phyloP scores from a whole-genome alignment of 2,113 vertebrate genomes.

The Ranitomeya imitator region DNA sequence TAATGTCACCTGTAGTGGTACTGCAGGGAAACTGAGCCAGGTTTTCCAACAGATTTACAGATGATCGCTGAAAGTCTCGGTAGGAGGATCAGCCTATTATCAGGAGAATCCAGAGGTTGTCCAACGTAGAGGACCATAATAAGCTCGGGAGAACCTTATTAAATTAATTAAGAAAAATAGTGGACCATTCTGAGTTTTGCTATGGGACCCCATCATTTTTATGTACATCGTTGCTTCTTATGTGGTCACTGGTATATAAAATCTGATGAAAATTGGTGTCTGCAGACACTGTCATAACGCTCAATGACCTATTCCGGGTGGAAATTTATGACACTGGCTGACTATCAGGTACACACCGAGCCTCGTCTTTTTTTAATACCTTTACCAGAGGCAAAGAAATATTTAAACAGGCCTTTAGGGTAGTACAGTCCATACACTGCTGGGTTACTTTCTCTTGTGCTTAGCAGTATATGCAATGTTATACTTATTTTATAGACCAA shows the following conservation, averaged over 20 bases:
- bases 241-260: not conserved
- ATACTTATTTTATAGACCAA: not conserved
- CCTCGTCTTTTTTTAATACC: conserved; percentile 40
- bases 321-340: conserved; percentile 5
- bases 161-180: too few relatives aligned
- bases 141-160: too few relatives aligned
- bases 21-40: too few relatives aligned
- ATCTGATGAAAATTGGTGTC: not conserved
- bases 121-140: too few relatives aligned
- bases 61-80: too few relatives aligned
- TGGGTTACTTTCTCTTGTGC: not conserved
- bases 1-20: too few relatives aligned
- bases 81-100: too few relatives aligned
- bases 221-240: not conserved
- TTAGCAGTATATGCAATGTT: not conserved
- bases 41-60: too few relatives aligned
- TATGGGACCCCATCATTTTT: not conserved
- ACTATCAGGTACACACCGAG: not conserved
- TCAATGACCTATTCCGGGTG: not conserved
- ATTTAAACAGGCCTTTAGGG: conserved; percentile 50
- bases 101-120: too few relatives aligned
- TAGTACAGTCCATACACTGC: conserved; percentile 5
- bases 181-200: not conserved
- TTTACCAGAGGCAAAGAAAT: conserved; percentile 47
- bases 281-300: not conserved